Conservation (phyloP, 2,888 invertebrate genomes). For the Crepidodera aurea region DNA sequence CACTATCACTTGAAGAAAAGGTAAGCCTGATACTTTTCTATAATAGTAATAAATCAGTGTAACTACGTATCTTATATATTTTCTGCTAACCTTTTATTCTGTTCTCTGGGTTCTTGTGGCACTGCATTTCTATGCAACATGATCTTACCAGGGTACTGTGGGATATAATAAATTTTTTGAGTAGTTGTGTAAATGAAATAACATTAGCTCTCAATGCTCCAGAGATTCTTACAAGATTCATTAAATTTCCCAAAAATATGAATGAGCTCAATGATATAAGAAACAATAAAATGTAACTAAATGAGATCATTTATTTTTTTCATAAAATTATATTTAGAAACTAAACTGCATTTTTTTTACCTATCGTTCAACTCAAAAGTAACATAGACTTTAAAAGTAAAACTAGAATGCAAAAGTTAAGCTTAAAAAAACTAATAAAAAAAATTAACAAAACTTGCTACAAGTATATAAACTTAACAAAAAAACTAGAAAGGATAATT, state of each 20-base stretch:
- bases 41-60: background rate
- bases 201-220: constrained; percentile 15
- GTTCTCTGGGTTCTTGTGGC: constrained; percentile 20
- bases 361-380: background rate
- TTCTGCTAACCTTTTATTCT: constrained; percentile 2
- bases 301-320: background rate
- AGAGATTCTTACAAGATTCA: constrained; percentile 24
- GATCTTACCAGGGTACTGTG: constrained; percentile 33
- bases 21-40: background rate
- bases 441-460: too few species aligned
- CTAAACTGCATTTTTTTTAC: background rate
- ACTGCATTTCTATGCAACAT: constrained; percentile 35
- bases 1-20: constrained; percentile 8
- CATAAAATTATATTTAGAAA: background rate
- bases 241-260: constrained; percentile 33
- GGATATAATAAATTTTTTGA: constrained; percentile 31
- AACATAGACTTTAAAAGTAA: background rate
- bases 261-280: constrained; percentile 29
- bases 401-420: background rate
- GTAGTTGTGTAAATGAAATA: constrained; percentile 33
- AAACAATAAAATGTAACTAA: constrained; percentile 10
- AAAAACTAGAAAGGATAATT: background rate
- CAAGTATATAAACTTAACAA: background rate
- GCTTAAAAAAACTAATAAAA: too few species aligned
- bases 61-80: background rate